Conservation (phyloP, 2,113 vertebrate genomes). For the Baryphthengus martii region DNA sequence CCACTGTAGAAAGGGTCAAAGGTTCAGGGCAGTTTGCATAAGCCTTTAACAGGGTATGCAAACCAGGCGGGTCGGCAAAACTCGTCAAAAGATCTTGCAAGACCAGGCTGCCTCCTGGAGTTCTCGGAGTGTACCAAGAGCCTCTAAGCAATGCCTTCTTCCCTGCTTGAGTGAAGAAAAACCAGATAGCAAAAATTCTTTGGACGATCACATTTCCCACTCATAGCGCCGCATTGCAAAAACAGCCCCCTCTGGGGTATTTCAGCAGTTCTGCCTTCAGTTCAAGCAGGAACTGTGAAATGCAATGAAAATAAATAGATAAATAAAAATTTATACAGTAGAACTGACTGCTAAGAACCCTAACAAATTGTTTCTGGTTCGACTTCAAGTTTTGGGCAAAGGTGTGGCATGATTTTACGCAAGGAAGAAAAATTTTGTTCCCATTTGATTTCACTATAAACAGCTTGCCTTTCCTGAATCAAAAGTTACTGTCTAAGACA, state of each 20-base stretch:
- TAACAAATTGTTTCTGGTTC: background rate
- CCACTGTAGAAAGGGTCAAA: background rate
- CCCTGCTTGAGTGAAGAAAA: background rate
- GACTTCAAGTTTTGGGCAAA: background rate
- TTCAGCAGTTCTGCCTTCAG: background rate
- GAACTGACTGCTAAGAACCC: background rate
- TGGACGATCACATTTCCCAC: background rate
- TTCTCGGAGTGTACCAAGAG: background rate
- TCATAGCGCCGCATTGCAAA: background rate
- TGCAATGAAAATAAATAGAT: background rate
- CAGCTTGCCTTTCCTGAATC: background rate
- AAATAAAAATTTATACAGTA: background rate
- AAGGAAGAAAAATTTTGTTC: background rate
- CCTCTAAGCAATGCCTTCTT: background rate
- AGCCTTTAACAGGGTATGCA: background rate
- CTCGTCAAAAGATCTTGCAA: background rate
- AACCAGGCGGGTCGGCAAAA: background rate
- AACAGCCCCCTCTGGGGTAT: background rate
- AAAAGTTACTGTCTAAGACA: background rate
- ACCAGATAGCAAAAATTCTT: slow-evolving; percentile 17
- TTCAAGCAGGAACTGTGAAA: background rate
- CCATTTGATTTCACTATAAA: background rate
- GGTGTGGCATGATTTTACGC: fast-evolving
- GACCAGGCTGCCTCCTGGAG: background rate
- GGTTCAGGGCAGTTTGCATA: background rate